Evolutionary conservation across 2,113 vertebrate genomes (phyloP).

Genomic region (Neopipo cinnamomea): DNA sequence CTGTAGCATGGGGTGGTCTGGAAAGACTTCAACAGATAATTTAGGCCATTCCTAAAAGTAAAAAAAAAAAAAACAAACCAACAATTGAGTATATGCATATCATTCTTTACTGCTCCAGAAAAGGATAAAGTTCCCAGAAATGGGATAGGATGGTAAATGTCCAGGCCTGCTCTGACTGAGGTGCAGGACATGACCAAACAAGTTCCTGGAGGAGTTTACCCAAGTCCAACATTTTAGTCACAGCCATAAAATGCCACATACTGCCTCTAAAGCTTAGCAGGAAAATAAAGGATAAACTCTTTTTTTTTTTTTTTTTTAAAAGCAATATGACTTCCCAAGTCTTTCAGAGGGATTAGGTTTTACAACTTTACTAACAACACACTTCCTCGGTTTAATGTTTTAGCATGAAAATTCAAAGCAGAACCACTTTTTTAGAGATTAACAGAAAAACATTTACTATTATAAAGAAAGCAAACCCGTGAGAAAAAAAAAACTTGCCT

Average conservation of each 20-base stretch:
- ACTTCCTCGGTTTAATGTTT: not conserved
- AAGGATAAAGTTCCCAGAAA: not conserved
- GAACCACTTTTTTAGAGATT: not conserved
- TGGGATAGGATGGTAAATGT: not conserved
- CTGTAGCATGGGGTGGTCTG: not conserved
- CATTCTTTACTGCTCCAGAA: not conserved
- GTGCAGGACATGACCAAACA: not conserved
- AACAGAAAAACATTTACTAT: not conserved
- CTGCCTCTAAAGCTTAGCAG: not conserved
- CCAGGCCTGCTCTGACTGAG: not conserved
- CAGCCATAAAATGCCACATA: not conserved
- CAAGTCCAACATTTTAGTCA: not conserved
- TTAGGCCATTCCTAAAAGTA: not conserved
- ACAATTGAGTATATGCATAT: fast-evolving
- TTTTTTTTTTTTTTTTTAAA: not conserved
- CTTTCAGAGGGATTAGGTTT: not conserved
- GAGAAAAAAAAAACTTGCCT: not conserved
- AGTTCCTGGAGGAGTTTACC: not conserved
- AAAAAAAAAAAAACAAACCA: not conserved
- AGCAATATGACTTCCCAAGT: not conserved
- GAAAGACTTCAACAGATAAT: not conserved
- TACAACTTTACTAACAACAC: not conserved
- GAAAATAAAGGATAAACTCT: not conserved
- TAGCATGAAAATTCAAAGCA: not conserved
- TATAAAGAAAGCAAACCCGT: not conserved